Base-by-base conservation (phyloP, 2,888 invertebrate genomes). In the Lumbricus terrestris region DNA sequence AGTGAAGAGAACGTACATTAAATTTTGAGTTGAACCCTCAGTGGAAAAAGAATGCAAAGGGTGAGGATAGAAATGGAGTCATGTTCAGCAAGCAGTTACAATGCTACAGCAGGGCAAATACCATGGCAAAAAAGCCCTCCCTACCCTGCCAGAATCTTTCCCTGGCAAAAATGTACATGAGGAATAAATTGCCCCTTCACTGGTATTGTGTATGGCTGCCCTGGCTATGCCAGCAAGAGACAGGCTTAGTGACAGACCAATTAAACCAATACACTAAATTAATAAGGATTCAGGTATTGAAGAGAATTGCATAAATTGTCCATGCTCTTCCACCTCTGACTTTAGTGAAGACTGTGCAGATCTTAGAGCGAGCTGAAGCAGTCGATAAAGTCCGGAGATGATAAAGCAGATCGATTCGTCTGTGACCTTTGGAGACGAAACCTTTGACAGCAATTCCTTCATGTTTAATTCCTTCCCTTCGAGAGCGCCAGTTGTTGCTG, bases 391-490 rank as follows among this genome's bases (percentile, higher is more conserved):
- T 33, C 85, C 85, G 4, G 85, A 85, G 85, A 35, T 35, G 20
- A 85, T 85, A 35, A 85, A 34, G 35, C 85, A 85, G 13, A 37
- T 23, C 35, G 85, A 35, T 33, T 85, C 85, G 23, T 85, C 85
- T 15, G 85, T 85, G 35, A 35, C 18, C 35, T 85, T 85, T 34
- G 85, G 8, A 69, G 69, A 69, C 11, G 69, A n/a, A 69, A 69
- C 37, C 85, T 37, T 85, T 37, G 34, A 34, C 85, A 35, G 23
- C 85, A 85, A 37, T 85, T 85, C 85, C n/a, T 85, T 85, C 37
- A 85, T 37, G 37, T 85, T 85, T 37, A 85, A 34, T 85, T 85
- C 85, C 34, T 85, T 85, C 35, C 85, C 85, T 85, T 85, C 85
- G n/a, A 85, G 85, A 35, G 85, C 85, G 13, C 13, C 34, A 85